A percentile compares a stretch with the other conserved stretches of the same genome.
These are phyloP conservation scores for Nasua narica DNA, from an alignment of 2,797 vertebrate genomes.

Conservation along the genomic window DNA sequence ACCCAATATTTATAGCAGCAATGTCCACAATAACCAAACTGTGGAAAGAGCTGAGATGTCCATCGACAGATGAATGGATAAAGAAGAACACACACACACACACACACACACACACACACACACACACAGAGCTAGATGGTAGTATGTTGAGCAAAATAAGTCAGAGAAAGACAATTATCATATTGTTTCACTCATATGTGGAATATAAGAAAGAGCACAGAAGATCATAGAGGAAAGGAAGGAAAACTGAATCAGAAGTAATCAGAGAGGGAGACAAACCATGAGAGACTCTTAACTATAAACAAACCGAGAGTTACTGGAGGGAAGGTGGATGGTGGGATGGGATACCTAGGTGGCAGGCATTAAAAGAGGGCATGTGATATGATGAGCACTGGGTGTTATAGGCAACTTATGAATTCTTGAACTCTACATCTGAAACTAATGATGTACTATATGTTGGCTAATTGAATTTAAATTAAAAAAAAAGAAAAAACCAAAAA, in stretches of 20 bases:
- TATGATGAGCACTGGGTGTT: neutral
- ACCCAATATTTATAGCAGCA: neutral
- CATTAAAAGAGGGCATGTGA: neutral
- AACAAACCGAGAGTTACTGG: neutral
- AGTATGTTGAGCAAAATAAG: neutral
- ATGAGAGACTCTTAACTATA: neutral
- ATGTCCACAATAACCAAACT: neutral
- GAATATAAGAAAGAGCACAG: neutral
- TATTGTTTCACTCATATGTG: too few relatives aligned
- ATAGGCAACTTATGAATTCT: neutral
- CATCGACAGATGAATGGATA: neutral
- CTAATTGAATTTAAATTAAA: neutral
- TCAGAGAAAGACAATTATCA: neutral
- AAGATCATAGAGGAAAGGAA: neutral
- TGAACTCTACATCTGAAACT: neutral
- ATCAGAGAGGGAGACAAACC: neutral
- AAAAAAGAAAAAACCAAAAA: neutral
- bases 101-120: too few relatives aligned
- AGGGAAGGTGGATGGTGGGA: neutral
- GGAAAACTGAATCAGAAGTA: neutral
- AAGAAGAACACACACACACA: too few relatives aligned
- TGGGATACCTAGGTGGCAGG: neutral
- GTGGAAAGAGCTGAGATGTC: neutral
- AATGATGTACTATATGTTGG: neutral
- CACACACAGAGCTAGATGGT: too few relatives aligned